A percentile compares a stretch with the other conserved stretches of the same genome.
Conservation (phyloP, 37 sponge, comb jelly and placozoan genomes). For the Agelas oroides region DNA sequence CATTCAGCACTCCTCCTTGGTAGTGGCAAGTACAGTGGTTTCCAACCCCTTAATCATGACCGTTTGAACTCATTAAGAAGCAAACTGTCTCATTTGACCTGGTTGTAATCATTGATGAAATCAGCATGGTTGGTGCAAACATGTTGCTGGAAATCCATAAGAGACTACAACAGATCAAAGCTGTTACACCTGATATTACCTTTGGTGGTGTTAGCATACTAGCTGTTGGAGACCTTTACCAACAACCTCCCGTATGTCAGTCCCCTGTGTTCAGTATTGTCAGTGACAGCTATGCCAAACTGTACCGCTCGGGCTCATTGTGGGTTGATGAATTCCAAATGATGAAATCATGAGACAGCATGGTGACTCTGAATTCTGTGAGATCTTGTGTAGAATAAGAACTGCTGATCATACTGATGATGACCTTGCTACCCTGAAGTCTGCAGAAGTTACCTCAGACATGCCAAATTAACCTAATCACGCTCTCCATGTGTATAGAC, state of each 20-base stretch:
- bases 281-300: conserved; percentile 32
- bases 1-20: conserved; percentile 45
- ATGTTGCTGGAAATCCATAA: conserved; percentile 58
- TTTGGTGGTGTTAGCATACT: conserved; percentile 47
- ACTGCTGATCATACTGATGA: too few relatives aligned
- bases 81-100: conserved; percentile 27
- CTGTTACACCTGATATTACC: conserved; percentile 11
- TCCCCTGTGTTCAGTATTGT: conserved; percentile 25
- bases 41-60: conserved; percentile 4
- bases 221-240: too few relatives aligned
- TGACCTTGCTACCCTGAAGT: too few relatives aligned
- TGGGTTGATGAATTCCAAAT: too few relatives aligned
- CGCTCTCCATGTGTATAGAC: too few relatives aligned
- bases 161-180: conserved; percentile 36
- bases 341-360: too few relatives aligned
- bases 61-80: too few relatives aligned
- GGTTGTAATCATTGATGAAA: conserved; percentile 64
- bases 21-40: background rate
- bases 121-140: conserved; percentile 55
- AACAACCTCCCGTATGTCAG: conserved; percentile 14
- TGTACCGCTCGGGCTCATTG: conserved; percentile 52
- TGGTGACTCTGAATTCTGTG: too few relatives aligned
- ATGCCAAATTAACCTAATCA: too few relatives aligned
- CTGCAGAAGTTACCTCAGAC: too few relatives aligned
- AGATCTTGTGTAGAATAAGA: too few relatives aligned